A percentile compares a stretch with the other conserved stretches of the same genome.
These are phyloP conservation scores for Pristionchus exspectatus DNA, from an alignment of 2,888 invertebrate genomes.

Conservation along the genomic window DNA sequence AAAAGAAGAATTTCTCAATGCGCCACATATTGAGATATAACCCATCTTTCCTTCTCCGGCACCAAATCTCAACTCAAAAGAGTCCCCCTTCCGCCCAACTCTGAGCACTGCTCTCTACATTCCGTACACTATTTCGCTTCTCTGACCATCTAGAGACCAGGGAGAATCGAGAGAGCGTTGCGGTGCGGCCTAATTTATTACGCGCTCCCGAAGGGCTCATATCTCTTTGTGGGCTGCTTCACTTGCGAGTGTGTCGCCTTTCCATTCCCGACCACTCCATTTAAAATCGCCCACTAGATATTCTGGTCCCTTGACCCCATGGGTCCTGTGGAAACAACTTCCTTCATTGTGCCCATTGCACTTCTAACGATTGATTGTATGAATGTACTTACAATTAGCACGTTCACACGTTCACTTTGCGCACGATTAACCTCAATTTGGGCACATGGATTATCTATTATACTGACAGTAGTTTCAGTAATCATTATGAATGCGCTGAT, in stretches of 20 bases:
- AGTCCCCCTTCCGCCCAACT: not conserved
- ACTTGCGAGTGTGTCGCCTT: not conserved
- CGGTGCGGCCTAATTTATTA: not conserved
- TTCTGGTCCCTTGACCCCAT: not conserved
- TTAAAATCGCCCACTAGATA: not conserved
- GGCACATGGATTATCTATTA: no score
- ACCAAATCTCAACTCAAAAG: conserved; percentile 10
- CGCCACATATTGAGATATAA: not conserved
- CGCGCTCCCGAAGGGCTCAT: conserved; percentile 43
- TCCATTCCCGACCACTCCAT: not conserved
- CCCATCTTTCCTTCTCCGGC: not conserved
- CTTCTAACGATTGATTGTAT: no score
- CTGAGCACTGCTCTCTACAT: not conserved
- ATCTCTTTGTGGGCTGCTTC: not conserved
- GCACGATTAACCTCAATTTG: no score
- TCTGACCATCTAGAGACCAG: not conserved
- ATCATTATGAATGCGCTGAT: no score
- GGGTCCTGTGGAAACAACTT: no score
- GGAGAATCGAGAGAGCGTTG: not conserved
- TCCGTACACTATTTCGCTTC: not conserved
- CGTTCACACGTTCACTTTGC: no score
- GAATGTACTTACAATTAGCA: no score
- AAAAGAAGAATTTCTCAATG: not conserved
- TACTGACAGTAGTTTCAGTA: no score
- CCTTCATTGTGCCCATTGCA: no score